Evolutionary conservation across 2,797 vertebrate species (phyloP).

Genomic region (Aeoliscus strigatus): DNA sequence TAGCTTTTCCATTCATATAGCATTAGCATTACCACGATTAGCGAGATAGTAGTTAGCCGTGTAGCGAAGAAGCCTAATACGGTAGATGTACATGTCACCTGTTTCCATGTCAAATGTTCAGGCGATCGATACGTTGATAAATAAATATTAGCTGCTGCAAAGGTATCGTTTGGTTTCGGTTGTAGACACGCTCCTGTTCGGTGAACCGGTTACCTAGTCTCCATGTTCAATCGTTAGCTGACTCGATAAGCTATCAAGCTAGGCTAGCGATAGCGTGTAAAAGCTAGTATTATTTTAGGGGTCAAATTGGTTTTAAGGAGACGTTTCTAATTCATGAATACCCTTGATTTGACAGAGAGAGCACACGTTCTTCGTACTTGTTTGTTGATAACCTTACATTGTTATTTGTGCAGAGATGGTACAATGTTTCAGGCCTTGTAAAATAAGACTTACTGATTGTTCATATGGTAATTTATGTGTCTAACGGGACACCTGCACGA

Average conservation of each 20-base stretch:
- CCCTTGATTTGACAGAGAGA: too few relatives aligned
- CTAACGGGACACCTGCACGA: not conserved
- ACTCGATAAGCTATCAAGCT: conserved; percentile 11
- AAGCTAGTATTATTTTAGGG: conserved; percentile 26
- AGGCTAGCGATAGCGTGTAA: conserved; percentile 43
- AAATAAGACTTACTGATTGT: not conserved
- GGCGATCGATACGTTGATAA: not conserved
- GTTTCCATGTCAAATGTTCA: conserved; percentile 14
- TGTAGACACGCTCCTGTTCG: too few relatives aligned
- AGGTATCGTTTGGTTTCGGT: rapidly evolving
- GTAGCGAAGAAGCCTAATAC: conserved; percentile 44
- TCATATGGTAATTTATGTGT: not conserved
- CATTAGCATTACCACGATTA: conserved; percentile 43
- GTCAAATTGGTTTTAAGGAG: conserved; percentile 25
- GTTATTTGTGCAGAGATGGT: not conserved
- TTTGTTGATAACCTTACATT: not conserved
- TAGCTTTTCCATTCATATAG: conserved; percentile 58
- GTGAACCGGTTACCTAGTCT: not conserved
- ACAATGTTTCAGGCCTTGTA: conserved; percentile 3
- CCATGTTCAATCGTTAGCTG: conserved; percentile 3
- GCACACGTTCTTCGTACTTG: too few relatives aligned
- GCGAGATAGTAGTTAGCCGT: conserved; percentile 58
- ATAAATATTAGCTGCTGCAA: not conserved
- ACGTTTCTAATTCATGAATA: too few relatives aligned
- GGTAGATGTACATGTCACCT: conserved; percentile 19